These are phyloP conservation scores for Andinoacara biseriatus DNA, from an alignment of 2,113 vertebrate species.

Conservation along the genomic window DNA sequence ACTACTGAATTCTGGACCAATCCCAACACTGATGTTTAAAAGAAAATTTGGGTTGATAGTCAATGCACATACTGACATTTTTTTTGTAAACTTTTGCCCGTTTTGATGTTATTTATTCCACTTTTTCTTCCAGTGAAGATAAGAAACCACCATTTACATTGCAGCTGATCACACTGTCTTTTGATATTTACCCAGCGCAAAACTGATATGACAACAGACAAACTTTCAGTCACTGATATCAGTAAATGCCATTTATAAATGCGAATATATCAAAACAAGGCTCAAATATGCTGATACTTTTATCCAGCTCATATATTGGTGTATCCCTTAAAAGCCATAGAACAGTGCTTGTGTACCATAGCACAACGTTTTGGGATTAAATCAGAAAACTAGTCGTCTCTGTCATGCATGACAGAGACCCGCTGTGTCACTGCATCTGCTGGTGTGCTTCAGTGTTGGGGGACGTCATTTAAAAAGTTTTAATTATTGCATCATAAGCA, in stretches of 20 bases:
- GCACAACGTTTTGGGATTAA: too few species aligned
- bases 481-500: too few species aligned
- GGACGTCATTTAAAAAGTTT: too few species aligned
- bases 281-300: background rate
- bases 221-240: background rate
- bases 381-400: too few species aligned
- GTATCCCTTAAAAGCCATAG: too few species aligned
- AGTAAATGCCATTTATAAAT: background rate
- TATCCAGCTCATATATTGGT: background rate
- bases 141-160: background rate
- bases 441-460: too few species aligned
- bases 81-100: background rate
- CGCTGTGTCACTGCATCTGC: too few species aligned
- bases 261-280: background rate
- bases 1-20: background rate
- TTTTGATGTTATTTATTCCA: background rate
- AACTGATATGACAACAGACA: background rate
- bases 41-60: background rate
- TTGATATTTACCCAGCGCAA: background rate
- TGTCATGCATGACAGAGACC: too few species aligned
- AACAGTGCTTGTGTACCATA: too few species aligned
- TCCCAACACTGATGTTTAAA: background rate
- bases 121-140: background rate
- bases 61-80: background rate
- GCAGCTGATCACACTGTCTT: too few species aligned